Base-by-base conservation (phyloP, 2,113 vertebrate genomes). In the Anser brachyrhynchus region DNA sequence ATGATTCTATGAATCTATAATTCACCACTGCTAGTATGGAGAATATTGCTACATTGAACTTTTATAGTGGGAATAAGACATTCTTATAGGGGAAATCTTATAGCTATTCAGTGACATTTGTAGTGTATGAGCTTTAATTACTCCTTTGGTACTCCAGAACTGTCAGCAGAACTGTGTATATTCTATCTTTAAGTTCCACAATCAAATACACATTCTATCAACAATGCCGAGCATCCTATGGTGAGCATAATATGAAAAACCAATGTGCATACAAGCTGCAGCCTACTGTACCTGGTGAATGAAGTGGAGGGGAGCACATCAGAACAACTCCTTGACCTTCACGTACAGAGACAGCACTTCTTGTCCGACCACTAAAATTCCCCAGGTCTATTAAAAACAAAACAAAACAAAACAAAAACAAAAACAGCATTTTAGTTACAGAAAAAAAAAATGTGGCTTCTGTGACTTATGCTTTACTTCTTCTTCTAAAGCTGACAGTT, bases 311-410 rank as follows among this genome's bases (percentile, higher is more conserved):
- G 10, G 98, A 98, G 74, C 99, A 99, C 98, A 99, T 99, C 76
- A 99, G 98, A 51, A 99, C 99, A 62, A 99, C 99, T 15, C 99
- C 99, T 97, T 99, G 99, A 92, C 99, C 99, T 98, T 99, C 99
- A 74, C 99, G 98, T 86, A 99, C 99, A 6, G 99, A 99, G 10
- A 99, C 99, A 5, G 98, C 99, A 23, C 99, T 99, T 98, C 99
- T 98, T 43, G 98, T 97, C 90, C 98, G 98, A 54, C 97, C 97
- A 2, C 98, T 99, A 95, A 99, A 99, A 89, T 98, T 98, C 29
- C 98, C 98, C 81, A 99, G 98, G 98, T 99, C 99, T 99, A 96
- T 96, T 71, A 97, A 98, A 59, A 26, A 52, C 6, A 25, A 13
- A 52, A 52, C 11, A 25, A 25, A 51, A 51, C 4, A 97, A 51